Evolutionary conservation across 2,797 vertebrate genomes (phyloP).

Genomic region (Hipposideros larvatus): DNA sequence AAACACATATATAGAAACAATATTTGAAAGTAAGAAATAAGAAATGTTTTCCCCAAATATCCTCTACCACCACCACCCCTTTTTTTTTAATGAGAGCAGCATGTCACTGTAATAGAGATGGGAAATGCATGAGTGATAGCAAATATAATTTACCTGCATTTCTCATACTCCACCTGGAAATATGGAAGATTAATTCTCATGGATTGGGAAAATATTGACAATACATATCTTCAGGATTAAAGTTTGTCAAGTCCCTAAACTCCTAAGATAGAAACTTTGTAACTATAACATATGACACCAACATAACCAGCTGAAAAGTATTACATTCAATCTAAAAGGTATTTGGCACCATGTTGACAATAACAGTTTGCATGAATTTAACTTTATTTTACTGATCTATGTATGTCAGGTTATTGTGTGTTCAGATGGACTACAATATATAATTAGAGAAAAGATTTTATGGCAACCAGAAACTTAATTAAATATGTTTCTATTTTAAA

Average conservation of each 20-base stretch:
- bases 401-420: conserved; percentile 60
- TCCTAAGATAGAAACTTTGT: background rate
- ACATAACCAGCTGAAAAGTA: conserved; percentile 48
- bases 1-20: background rate
- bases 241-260: background rate
- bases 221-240: background rate
- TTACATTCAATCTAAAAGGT: conserved; percentile 51
- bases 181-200: background rate
- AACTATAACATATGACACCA: background rate
- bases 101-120: background rate
- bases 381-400: conserved; percentile 67
- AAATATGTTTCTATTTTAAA: conserved; percentile 64
- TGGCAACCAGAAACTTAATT: conserved; percentile 53
- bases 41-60: background rate
- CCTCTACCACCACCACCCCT: background rate
- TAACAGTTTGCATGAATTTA: conserved; percentile 58
- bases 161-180: background rate
- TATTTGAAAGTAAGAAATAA: conserved; percentile 18
- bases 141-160: background rate
- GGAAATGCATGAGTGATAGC: background rate
- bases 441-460: conserved; percentile 65
- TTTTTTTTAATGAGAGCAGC: background rate
- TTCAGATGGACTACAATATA: conserved; percentile 48
- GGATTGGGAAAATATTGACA: background rate
- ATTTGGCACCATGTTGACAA: conserved; percentile 68